Base-by-base conservation (phyloP, 2,888 invertebrate genomes). In the Anthrax anthrax region DNA sequence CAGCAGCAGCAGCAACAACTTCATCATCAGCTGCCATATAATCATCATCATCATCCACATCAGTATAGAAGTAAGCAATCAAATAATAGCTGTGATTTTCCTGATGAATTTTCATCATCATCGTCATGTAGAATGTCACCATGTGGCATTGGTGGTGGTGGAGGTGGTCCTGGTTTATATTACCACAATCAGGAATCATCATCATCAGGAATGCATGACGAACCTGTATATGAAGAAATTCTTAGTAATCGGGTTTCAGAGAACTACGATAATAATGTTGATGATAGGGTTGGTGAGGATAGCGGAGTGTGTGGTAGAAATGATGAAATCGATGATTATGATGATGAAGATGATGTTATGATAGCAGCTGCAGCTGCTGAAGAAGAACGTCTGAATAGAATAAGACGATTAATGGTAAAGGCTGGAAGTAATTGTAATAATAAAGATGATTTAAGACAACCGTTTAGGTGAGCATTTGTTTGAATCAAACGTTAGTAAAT, bases 171-270 rank as follows among this genome's bases (percentile, higher is more conserved):
- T 18, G 38, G 29, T 13, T 14, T 32, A 34, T 46, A 42, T 17
- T 46, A 46, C 18, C 42, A 46, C 5, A 42, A 46, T 29, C 46
- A 46, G n/a, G 41, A 41, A 14, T 41, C 46, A 32, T 32, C 29
- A 32, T 41, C 46, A 12, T 32, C 29, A 12, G 29, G 29, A 32
- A 32, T 32, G 29, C 29, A 32, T 12, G 59, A 55, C 42, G 66
- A 67, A 16, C 67, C 67, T 14, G 65, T 67, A 23, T 66, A 66
- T 53, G 67, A 66, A 52, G 66, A 66, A 52, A 66, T 66, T 43
- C 54, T 63, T 43, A 64, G 61, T 52, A 67, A 62, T 56, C 65
- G 61, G 12, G 38, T 42, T 12, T 49, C 50, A 12, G 46, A 44
- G 10, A n/a, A 42, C 9, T 45, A 41, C 12, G 46, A 29, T 19